Base-by-base conservation (phyloP, 2,888 invertebrate species). In the Asteroscopus sphinx region DNA sequence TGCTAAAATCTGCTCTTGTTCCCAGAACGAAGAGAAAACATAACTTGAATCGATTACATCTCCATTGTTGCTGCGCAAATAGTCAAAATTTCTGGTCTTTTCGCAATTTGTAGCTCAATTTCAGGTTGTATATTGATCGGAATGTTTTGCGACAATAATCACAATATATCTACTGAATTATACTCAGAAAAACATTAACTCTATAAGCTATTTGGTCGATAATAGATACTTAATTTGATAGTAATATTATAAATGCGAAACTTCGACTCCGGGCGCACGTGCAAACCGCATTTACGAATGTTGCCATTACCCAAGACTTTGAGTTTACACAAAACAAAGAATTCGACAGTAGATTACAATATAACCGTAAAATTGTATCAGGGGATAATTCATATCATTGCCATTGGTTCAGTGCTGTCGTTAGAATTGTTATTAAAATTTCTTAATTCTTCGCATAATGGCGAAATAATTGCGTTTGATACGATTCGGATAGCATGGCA, bases 281-380 rank as follows among this genome's bases (percentile, higher is more conserved):
- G 66, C 59, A 55, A 55, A 58, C 42, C n/a, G 21, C 32, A 55
- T 55, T 53, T 47, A 45, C 41, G 1, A 64, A 28, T 64, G 36
- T 55, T 44, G 32, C 25, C 12, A 33, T 64, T 71, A 39, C 48
- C 39, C 40, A 71, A 71, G 21, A 54, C n/a, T n/a, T n/a, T n/a
- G n/a, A n/a, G n/a, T n/a, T n/a, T n/a, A 41, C 41, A 32, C 41
- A 46, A n/a, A 33, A 48, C 51, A 55, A 52, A 28, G 7, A 28
- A 55, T 1, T n/a, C n/a, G n/a, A n/a, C n/a, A 48, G 51, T 41
- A 2, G 6, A 52, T 16, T 45, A 17, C 25, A 25, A 25, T 41
- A 1, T 15, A 25, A 37, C 28, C 6, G 15, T 41, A 15, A 37
- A 39, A 54, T 46, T 25, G 7, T 16, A 33, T 49, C 37, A 15